Base-by-base conservation (phyloP, 2,888 invertebrate genomes). In the Scaptomyza tumidula region DNA sequence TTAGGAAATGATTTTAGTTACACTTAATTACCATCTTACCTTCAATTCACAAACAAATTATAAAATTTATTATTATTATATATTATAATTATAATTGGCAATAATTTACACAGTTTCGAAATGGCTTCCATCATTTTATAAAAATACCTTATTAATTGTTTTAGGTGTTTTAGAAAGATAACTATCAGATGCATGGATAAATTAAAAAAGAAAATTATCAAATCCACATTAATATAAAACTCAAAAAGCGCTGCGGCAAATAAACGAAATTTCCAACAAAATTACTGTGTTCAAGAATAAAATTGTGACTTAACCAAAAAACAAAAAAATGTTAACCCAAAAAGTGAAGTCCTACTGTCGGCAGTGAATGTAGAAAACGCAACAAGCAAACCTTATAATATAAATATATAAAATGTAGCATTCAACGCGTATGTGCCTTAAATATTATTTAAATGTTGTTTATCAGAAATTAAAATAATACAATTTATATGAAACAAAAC, bases 241-340 rank as follows among this genome's bases (percentile, higher is more conserved):
- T 43, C 16, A 24, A 54, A 70, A 72, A 78, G 84, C 84, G 86
- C 88, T 85, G 88, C 88, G 86, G 88, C 86, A 85, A 84, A 80
- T 29, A 67, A 80, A 52, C 39, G 6, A 60, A 80, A 62, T 72
- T 76, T 39, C 6, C 37, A 46, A 66, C n/a, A 75, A 70, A 60
- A 50, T 49, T 52, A 49, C 27, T 9, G 37, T 37, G 39, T 9
- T 14, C 7, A 14, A 14, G 14, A 41, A 39, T 57, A 49, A 66
- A 44, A 50, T 57, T 35, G 39, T 14, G 11, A 50, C 49, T 45
- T 45, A 53, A 56, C 33, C 11, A 6, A 46, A 52, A 44, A 57
- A 57, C 58, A 31, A 61, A 19, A 3, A 27, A 57, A 44, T 37
- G 13, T 49, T 7, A n/a, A 52, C n/a, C 10, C 9, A 39, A 65